Evolutionary conservation across 1,140 invertebrate genomes (phyloP), one percentile per base, ranked within the genome.

Genomic region (Eueides isabella): DNA sequence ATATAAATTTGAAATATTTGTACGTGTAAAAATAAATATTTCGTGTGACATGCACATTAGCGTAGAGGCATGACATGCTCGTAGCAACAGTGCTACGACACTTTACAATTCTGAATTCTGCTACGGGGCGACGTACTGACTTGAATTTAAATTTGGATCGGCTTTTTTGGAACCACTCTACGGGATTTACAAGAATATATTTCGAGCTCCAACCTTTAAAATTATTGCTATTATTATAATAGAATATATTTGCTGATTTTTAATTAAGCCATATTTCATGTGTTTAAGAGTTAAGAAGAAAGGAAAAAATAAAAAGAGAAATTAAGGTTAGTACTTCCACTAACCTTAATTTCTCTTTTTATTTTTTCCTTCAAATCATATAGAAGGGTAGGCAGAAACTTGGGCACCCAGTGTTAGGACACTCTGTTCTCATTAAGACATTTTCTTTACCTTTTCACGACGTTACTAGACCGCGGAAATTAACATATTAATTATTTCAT

Each of bases 61-160:
- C 48, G 48, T 26, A n/a, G 48, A 26, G 11, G 19, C 48, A 12
- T 55, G 48, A 55, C 48, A 55, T n/a, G n/a, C n/a, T n/a, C n/a
- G n/a, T 55, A 55, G 26, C 48, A 55, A 26, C 48, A 44, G 41
- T 55, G 19, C 48, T 55, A 55, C 19, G 48, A 55, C 48, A 55
- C 48, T 55, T 55, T 26, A 26, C 48, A 55, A n/a, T 55, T 55
- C 11, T 26, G 48, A 55, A 55, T 55, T 55, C 48, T 55, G 48
- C 48, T 11, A 55, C 48, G 48, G 48, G 19, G 48, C 48, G 48
- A 26, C 48, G 48, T 55, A 23, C 48, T 55, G 48, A 55, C 2
- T 55, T 55, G 48, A 55, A 55, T 55, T 55, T 55, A 55, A 55
- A 55, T 55, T 55, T 55, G 11, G 48, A 55, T 26, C 48, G 23